Evolutionary conservation across 2,888 invertebrate species (phyloP).

Genomic region (Labia minor): DNA sequence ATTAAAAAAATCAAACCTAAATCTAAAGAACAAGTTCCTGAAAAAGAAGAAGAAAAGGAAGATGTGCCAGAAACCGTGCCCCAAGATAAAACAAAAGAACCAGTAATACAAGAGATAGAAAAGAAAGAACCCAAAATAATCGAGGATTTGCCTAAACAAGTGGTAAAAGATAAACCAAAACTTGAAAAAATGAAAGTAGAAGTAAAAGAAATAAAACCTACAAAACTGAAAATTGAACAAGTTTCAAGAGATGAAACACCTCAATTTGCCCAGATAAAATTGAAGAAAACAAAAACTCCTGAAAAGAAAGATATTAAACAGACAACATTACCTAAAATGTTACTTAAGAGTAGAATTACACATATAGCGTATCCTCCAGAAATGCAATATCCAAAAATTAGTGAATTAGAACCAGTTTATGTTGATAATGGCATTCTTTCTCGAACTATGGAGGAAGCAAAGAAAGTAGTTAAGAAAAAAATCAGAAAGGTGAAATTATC

Average conservation of each 20-base stretch:
- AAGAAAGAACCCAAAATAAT: conserved; percentile 19
- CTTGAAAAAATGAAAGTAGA: conserved; percentile 26
- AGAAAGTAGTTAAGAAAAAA: conserved; percentile 49
- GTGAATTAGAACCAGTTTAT: conserved; percentile 43
- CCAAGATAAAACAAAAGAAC: conserved; percentile 26
- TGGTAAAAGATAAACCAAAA: conserved; percentile 31
- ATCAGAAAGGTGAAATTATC: conserved; percentile 46
- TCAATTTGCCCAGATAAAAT: conserved; percentile 26
- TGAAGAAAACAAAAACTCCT: conserved; percentile 25
- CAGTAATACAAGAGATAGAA: background rate
- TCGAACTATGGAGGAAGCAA: conserved; percentile 58
- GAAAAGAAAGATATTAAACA: conserved; percentile 27
- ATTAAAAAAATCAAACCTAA: background rate
- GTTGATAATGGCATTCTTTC: conserved; percentile 57
- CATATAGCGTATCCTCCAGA: conserved; percentile 48
- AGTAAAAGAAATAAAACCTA: conserved; percentile 27
- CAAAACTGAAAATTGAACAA: conserved; percentile 26
- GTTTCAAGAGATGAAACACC: conserved; percentile 28
- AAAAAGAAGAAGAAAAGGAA: conserved; percentile 33
- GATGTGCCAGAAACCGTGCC: conserved; percentile 30
- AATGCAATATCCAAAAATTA: conserved; percentile 42
- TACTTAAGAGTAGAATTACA: conserved; percentile 32
- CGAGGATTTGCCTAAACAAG: conserved; percentile 29
- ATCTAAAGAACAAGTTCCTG: background rate
- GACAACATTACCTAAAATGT: conserved; percentile 25